Base-by-base conservation (phyloP, 2,888 invertebrate species). In the Tetragonula carbonaria region DNA sequence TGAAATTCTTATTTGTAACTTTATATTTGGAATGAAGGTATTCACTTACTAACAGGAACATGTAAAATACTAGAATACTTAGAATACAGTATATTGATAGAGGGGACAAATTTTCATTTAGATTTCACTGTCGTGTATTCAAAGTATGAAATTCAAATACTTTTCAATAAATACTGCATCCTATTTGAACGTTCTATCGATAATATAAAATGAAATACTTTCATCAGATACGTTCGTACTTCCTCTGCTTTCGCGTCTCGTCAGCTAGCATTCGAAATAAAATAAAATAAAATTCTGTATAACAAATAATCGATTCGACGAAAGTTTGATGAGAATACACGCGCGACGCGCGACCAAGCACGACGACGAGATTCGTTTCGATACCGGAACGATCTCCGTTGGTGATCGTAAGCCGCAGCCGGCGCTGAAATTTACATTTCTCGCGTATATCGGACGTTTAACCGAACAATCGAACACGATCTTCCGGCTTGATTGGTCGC, bases 371-470 rank as follows among this genome's bases (percentile, higher is more conserved):
- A 51, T 77, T 74, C 8, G 62, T 21, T 38, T 6, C 50, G 79
- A 63, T 50, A 57, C 57, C 51, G 16, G 16, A 65, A 38, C 68
- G 72, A 65, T 70, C 57, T 28, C 65, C 23, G 23, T 28, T 53
- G 55, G 33, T 38, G 50, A 87, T 75, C 77, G 82, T 65, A 65
- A 45, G 45, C 45, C 45, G 88, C 88, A 88, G 81, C 85, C 87
- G 88, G 76, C 80, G 85, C 55, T 51, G 73, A 74, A 76, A 88
- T 88, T 88, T 88, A 89, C 85, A 87, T 89, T 83, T 79, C 80
- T 83, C 73, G 80, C 77, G 66, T 79, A 70, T 51, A 67, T 75
- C 72, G 75, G 74, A 83, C 81, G 81, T 89, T 85, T 85, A 79
- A 68, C 59, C 77, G 53, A 63, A 45, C 14, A n/a, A 23, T 18